phyloP scores from a whole-genome alignment of 2,113 vertebrate genomes.

The Acrocephalus arundinaceus region DNA sequence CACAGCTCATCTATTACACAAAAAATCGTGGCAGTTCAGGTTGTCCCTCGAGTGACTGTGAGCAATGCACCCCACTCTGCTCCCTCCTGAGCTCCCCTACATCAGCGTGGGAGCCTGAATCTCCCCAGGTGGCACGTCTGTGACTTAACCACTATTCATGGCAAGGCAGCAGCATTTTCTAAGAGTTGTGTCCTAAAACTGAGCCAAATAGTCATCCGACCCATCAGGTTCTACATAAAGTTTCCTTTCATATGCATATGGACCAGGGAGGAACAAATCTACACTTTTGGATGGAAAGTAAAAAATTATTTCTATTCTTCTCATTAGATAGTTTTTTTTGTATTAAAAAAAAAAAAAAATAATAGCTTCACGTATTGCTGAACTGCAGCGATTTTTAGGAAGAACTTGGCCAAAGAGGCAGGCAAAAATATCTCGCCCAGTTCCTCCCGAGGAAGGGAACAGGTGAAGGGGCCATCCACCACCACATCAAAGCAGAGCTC shows the following conservation, averaged over 20 bases:
- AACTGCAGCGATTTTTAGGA: background rate
- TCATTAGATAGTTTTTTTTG: background rate
- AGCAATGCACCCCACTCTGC: background rate
- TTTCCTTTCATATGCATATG: background rate
- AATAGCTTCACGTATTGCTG: background rate
- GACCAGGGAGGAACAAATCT: background rate
- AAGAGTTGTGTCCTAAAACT: background rate
- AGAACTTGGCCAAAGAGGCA: background rate
- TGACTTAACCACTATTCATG: background rate
- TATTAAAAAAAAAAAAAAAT: background rate
- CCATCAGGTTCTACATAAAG: background rate
- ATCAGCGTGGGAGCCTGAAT: background rate
- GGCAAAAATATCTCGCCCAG: background rate
- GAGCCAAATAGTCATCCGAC: background rate
- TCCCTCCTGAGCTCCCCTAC: background rate
- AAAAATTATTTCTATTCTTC: background rate
- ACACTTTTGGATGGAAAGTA: background rate
- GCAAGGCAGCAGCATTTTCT: background rate
- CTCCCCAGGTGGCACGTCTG: fast-evolving
- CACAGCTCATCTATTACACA: background rate
- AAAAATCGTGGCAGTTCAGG: background rate
- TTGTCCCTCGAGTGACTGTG: background rate
- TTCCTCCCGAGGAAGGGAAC: background rate
- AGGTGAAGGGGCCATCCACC: constrained; percentile 1
- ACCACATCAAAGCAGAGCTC: constrained; percentile 18